Evolutionary conservation across 2,113 vertebrate species (phyloP).

Genomic region (Ursus arctos): DNA sequence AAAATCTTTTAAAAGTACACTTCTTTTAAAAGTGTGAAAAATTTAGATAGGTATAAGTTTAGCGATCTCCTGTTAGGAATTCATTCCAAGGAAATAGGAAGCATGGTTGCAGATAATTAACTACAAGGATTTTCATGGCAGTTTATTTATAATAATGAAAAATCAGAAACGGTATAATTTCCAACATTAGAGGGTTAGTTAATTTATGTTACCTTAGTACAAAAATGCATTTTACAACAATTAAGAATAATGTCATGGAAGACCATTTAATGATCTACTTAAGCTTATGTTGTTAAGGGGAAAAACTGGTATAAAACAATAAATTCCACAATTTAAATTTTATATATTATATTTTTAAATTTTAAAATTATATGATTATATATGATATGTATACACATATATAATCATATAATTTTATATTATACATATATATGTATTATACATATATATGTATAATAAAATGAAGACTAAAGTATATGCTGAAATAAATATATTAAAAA

Average conservation of each 20-base stretch:
- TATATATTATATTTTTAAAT: background rate
- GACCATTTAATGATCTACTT: conserved; percentile 27
- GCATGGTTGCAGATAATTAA: conserved; percentile 29
- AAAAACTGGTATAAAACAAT: background rate
- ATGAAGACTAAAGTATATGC: background rate
- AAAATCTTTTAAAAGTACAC: background rate
- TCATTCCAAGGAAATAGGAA: conserved; percentile 43
- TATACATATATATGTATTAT: no score
- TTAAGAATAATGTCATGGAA: conserved; percentile 43
- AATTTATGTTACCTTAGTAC: background rate
- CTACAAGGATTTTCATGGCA: background rate
- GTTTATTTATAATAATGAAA: conserved; percentile 56
- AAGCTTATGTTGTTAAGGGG: background rate
- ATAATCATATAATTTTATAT: no score
- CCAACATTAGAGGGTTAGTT: background rate
- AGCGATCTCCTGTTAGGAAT: background rate
- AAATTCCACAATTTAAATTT: background rate
- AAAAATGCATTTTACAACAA: conserved; percentile 15
- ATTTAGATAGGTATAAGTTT: conserved; percentile 26
- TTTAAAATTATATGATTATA: background rate
- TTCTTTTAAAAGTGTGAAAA: conserved; percentile 42
- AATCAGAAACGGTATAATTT: conserved; percentile 31
- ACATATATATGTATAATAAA: background rate
- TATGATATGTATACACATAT: background rate
- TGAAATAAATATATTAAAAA: conserved; percentile 13